Percentiles rank a stretch among this genome's conserved stretches.
phyloP scores from a whole-genome alignment of 35 echinoderm and acorn worm species.

The Ptychodera flava region DNA sequence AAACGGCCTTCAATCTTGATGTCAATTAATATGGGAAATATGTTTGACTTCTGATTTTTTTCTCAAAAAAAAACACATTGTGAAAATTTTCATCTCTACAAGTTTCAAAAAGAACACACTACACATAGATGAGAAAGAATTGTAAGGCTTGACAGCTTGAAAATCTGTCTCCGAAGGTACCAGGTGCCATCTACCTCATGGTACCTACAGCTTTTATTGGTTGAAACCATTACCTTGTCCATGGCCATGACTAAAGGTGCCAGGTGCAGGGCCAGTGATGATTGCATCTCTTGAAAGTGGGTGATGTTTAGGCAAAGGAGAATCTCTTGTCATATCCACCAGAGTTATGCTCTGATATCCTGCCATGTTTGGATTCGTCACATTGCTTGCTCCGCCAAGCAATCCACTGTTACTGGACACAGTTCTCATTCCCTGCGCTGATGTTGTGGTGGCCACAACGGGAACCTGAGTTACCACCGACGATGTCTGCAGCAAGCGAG shows the following conservation, averaged over 20 bases:
- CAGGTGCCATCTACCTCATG: no score
- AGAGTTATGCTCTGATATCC: not conserved
- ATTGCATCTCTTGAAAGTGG: not conserved
- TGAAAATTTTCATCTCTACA: no score
- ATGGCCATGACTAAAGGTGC: not conserved
- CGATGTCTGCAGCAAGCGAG: not conserved
- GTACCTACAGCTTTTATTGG: no score
- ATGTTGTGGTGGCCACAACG: not conserved
- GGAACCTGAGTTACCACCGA: not conserved
- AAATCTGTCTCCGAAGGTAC: no score
- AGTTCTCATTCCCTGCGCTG: not conserved
- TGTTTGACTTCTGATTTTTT: no score
- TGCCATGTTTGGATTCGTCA: not conserved
- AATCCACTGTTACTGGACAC: not conserved
- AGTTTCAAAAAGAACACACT: no score
- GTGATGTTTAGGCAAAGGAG: not conserved
- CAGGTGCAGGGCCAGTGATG: not conserved
- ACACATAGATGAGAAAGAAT: no score
- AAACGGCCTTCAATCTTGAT: no score
- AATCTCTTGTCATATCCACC: not conserved
- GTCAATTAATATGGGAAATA: no score
- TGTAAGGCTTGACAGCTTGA: no score
- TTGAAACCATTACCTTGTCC: no score
- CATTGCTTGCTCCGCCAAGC: not conserved
- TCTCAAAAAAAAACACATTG: no score